phyloP scores from a whole-genome alignment of 2,113 vertebrate species.

The Trichomycterus rosablanca region DNA sequence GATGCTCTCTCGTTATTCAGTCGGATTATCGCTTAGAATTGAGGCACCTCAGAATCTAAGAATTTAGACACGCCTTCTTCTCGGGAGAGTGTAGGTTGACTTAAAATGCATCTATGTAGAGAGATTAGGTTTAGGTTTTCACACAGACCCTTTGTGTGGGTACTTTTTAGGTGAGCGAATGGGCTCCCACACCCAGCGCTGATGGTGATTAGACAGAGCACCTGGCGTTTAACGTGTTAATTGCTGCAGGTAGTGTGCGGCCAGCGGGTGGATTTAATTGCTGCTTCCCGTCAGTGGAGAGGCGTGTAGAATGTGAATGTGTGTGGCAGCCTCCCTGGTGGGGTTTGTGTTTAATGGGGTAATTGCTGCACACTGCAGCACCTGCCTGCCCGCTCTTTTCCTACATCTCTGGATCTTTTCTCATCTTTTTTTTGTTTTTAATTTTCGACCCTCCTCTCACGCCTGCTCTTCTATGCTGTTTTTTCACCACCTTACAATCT shows the following conservation, averaged over 20 bases:
- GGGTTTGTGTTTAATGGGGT: constrained; percentile 33
- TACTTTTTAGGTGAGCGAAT: not conserved
- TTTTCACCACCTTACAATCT: not conserved
- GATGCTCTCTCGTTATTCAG: too few species aligned
- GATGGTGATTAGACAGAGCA: constrained; percentile 54
- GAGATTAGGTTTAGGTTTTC: too few species aligned
- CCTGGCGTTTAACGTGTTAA: constrained; percentile 58
- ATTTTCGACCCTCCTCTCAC: not conserved
- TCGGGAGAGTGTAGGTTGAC: too few species aligned
- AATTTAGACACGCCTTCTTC: too few species aligned
- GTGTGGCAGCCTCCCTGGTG: constrained; percentile 37
- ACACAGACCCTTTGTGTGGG: constrained; percentile 1
- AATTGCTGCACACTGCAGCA: constrained; percentile 40
- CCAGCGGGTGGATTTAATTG: constrained; percentile 54
- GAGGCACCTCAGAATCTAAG: too few species aligned
- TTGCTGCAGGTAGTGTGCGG: constrained; percentile 51
- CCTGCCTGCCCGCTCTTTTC: constrained; percentile 36
- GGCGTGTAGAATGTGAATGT: constrained; percentile 40
- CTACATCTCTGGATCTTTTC: not conserved
- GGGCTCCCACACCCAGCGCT: constrained; percentile 1
- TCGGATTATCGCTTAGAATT: too few species aligned
- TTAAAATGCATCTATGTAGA: too few species aligned
- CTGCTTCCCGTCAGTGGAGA: constrained; percentile 45
- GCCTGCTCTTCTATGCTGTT: too few species aligned
- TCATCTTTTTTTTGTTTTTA: not conserved